phyloP scores from a whole-genome alignment of 2,888 invertebrate genomes.

The Eustalomyia histrio region DNA sequence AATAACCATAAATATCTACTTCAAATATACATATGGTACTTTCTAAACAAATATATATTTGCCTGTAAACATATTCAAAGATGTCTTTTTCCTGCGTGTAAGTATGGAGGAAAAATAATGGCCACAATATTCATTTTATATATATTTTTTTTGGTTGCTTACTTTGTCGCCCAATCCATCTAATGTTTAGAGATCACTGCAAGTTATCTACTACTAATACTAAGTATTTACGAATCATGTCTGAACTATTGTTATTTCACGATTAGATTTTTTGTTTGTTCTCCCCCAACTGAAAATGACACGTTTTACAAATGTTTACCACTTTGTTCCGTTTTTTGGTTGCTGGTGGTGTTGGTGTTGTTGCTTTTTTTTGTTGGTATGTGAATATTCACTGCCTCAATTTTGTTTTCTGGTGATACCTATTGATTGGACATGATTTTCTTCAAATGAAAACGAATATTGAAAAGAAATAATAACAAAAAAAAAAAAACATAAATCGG shows the following conservation, averaged over 20 bases:
- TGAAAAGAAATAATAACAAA: constrained; percentile 23
- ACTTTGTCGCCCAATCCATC: constrained; percentile 18
- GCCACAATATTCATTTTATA: background rate
- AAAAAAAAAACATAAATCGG: constrained; percentile 62
- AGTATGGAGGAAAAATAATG: background rate
- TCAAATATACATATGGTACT: too few species aligned
- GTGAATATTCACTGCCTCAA: background rate
- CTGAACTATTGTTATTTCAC: constrained; percentile 65
- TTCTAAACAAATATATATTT: too few species aligned
- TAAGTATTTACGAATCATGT: constrained; percentile 47
- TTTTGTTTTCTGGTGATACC: constrained; percentile 26
- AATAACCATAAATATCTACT: too few species aligned
- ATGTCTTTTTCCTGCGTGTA: too few species aligned
- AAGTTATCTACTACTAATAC: constrained; percentile 24
- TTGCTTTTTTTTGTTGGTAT: background rate
- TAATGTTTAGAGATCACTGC: constrained; percentile 35
- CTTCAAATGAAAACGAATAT: constrained; percentile 20
- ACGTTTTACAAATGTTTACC: constrained; percentile 64
- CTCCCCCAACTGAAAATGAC: constrained; percentile 47
- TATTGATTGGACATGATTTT: constrained; percentile 59
- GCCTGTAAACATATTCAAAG: too few species aligned
- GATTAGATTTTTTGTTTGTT: constrained; percentile 54
- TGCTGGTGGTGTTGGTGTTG: background rate
- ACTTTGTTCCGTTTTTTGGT: constrained; percentile 54
- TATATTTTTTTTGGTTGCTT: background rate